Evolutionary conservation across 2,797 vertebrate species (phyloP), one percentile per base, ranked within the genome.

Genomic region (Onychomys torridus): DNA sequence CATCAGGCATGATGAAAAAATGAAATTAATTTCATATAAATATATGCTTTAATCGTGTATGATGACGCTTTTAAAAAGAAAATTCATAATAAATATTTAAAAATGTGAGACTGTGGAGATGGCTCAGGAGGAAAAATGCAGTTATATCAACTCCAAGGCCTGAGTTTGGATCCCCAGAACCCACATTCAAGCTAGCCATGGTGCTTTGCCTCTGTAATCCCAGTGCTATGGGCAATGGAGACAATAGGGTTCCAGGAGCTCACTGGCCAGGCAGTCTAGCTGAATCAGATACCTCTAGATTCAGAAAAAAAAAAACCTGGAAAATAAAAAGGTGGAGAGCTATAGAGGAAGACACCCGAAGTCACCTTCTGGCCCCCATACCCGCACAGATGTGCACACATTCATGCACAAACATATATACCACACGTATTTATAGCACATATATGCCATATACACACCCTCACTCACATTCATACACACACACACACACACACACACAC

Each of bases 1-100:
- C 95, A 92, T 49, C 2, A 83, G 2, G 4, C 29, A 49, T 91
- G 59, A 86, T 83, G 8, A 89, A 95, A 95, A 67, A 85, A 90
- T 75, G 2, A 63, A 95, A 81, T 49, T 23, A 19, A 90, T 21
- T 90, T 92, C 6, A 34, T n/a, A 67, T n/a, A 85, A 82, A 81
- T 63, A 17, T 1, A 55, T 71, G 57, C 43, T 93, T 71, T 82
- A 91, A 87, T 83, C 37, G 52, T 49, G 0, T 55, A 82, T 25
- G 1, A 52, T 63, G 37, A 8, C 6, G 16, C 3, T 40, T 90
- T 85, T 93, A 29, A 92, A 67, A 14, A 73, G 14, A 84, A 90
- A 29, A 10, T 32, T 52, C 23, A 32, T 40, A 71, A 86, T 52
- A 86, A 91, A 87, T 78, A 77, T 9, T 59, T 75, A 93, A 93